Conservation (phyloP, 2,888 invertebrate species). For the Gandaritis pyraliata region DNA sequence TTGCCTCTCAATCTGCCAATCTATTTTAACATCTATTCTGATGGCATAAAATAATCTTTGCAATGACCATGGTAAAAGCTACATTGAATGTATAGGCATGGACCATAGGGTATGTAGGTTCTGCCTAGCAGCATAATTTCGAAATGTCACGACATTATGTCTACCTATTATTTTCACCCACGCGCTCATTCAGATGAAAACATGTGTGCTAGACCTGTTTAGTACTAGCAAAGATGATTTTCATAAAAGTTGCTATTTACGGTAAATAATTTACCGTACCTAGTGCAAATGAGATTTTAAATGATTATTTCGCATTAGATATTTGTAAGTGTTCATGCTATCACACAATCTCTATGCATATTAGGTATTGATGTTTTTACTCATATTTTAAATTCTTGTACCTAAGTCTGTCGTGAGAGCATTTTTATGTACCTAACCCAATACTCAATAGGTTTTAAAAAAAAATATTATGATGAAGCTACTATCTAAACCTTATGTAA, state of each 20-base stretch:
- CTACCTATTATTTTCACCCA: conserved; percentile 71
- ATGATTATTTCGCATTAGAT: neutral
- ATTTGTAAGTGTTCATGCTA: conserved; percentile 3
- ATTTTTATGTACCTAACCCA: too few relatives aligned
- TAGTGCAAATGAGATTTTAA: conserved; percentile 26
- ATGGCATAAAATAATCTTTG: conserved; percentile 16
- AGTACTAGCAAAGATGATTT: conserved; percentile 22
- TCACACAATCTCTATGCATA: neutral
- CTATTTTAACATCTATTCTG: conserved; percentile 23
- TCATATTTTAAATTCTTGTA: too few relatives aligned
- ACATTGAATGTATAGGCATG: conserved; percentile 18
- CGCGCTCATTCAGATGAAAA: conserved; percentile 63
- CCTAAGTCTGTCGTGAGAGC: too few relatives aligned
- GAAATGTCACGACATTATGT: conserved; percentile 71
- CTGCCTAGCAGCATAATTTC: conserved; percentile 56
- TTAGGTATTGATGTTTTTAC: too few relatives aligned
- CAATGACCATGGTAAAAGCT: conserved; percentile 18
- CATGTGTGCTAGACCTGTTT: conserved; percentile 44
- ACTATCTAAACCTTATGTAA: too few relatives aligned
- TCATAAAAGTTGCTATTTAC: conserved; percentile 26
- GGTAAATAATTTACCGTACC: too few relatives aligned
- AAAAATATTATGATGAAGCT: too few relatives aligned
- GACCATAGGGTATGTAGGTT: too few relatives aligned
- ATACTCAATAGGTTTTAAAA: too few relatives aligned
- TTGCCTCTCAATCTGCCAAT: conserved; percentile 3